phyloP scores from a whole-genome alignment of 2,113 vertebrate species.

The Pachycephala philippinensis region DNA sequence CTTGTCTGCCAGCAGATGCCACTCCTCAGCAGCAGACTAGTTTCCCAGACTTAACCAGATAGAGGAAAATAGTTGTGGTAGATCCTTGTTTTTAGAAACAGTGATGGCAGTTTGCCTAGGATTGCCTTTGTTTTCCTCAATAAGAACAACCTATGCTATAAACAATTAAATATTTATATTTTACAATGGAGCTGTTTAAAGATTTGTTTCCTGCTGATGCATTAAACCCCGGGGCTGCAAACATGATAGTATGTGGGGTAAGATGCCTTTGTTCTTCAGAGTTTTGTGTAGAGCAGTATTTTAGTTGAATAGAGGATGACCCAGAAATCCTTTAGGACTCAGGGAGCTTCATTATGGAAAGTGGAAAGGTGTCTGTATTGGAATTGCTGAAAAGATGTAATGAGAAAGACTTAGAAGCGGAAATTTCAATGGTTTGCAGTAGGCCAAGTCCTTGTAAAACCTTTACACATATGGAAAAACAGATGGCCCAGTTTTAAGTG shows the following conservation, averaged over 20 bases:
- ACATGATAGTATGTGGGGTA: background rate
- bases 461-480: background rate
- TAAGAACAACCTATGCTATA: background rate
- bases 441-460: background rate
- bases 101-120: background rate
- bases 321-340: background rate
- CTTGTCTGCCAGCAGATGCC: constrained; percentile 2
- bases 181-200: background rate
- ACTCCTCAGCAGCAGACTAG: background rate
- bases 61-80: background rate
- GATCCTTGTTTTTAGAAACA: background rate
- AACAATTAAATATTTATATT: constrained; percentile 20
- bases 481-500: background rate
- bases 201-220: background rate
- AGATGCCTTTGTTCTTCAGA: background rate
- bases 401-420: background rate
- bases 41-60: background rate
- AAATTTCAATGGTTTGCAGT: background rate
- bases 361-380: background rate
- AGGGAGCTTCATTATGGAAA: background rate
- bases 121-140: background rate
- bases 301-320: background rate
- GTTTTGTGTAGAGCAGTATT: background rate
- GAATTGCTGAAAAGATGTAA: background rate
- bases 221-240: background rate